Evolutionary conservation across 1,140 invertebrate genomes (phyloP).

Genomic region (Formica selysi): DNA sequence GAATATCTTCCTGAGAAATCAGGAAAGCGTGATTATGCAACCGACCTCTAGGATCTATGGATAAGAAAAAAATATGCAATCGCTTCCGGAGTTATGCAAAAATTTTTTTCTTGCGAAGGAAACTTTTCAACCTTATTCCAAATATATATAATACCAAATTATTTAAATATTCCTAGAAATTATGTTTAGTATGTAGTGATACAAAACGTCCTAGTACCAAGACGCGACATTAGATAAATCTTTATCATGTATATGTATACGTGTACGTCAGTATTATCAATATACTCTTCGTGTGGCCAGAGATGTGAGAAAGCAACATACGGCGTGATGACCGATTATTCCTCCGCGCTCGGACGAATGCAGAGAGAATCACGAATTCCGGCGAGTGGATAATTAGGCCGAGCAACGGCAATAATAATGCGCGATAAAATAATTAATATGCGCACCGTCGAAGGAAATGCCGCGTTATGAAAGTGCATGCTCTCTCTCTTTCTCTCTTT

Average conservation of each 20-base stretch:
- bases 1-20: slow-evolving; percentile 43
- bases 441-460: slow-evolving; percentile 41
- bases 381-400: slow-evolving; percentile 34
- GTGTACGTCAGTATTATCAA: neutral
- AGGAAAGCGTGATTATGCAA: slow-evolving; percentile 43
- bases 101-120: slow-evolving; percentile 9
- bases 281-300: neutral
- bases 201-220: too few relatives aligned
- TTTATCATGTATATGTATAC: neutral
- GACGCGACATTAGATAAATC: neutral
- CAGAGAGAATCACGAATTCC: slow-evolving; percentile 45
- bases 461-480: slow-evolving; percentile 53
- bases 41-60: neutral
- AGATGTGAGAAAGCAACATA: slow-evolving; percentile 25
- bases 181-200: neutral
- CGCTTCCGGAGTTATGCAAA: slow-evolving; percentile 15
- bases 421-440: slow-evolving; percentile 42
- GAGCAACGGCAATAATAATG: slow-evolving; percentile 45
- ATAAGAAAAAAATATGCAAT: slow-evolving; percentile 4
- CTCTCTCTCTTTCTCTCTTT: neutral
- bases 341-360: neutral
- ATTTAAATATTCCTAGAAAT: neutral
- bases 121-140: slow-evolving; percentile 24
- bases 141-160: neutral
- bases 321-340: slow-evolving; percentile 16